Base-by-base conservation (phyloP, 2,797 vertebrate genomes). In the Sebastes trivittatus region DNA sequence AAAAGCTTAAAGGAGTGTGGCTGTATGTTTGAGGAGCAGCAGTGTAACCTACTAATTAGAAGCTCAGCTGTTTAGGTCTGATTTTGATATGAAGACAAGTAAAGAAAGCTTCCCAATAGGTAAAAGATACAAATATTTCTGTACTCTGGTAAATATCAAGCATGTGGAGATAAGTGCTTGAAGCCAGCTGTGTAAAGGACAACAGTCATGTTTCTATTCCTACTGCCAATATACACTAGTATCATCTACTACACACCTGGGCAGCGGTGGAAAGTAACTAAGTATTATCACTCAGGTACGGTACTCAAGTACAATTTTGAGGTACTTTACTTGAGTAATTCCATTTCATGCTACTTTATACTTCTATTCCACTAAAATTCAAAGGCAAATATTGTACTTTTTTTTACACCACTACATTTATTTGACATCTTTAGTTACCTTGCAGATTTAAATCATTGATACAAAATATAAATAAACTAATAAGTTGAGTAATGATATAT, bases 1-100 rank as follows among this genome's bases (percentile, higher is more conserved):
- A 82, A 69, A 83, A 85, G 78, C 75, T 74, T 42, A 75, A 88
- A 49, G 34, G 74, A 54, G 77, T 80, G 56, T 46, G 58, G 30
- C 34, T 71, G 61, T 27, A 56, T 42, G 68, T 65, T 62, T 55
- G 61, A 75, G 52, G 9, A 69, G 56, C 62, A 71, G 61, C 68
- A 55, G 46, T 20, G 14, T 16, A 58, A 55, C 16, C 56, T 20
- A 38, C 7, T 83, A 61, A 78, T 76, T 36, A 25, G 8, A 11
- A 63, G 49, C 60, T 29, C 8, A 30, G 27, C 46, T 82, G 63
- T 55, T 74, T 30, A n/a, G 29, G 25, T 56, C 18, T 38, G 42
- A 62, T 78, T 65, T 65, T 55, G 32, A 66, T 60, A 60, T 29
- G 8, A 66, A 46, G 27, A 46, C 25, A 23, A 68, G 52, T 58